Conservation (phyloP, 2,888 invertebrate species). For the Geophilus truncorum region DNA sequence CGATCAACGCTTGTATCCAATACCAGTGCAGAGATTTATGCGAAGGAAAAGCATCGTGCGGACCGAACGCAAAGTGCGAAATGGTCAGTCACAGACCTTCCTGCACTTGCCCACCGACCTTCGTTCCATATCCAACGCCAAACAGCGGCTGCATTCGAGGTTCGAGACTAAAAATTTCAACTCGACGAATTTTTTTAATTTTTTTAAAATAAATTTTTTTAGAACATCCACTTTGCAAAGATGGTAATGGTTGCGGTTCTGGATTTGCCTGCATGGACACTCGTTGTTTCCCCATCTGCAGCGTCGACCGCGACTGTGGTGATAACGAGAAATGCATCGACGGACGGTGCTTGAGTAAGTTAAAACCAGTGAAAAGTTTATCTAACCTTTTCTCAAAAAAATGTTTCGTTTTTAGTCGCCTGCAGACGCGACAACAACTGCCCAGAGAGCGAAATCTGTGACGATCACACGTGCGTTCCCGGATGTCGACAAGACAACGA, state of each 20-base stretch:
- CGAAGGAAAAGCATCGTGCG: slow-evolving; percentile 65
- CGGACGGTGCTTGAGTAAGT: slow-evolving; percentile 73
- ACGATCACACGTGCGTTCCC: slow-evolving; percentile 69
- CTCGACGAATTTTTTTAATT: neutral
- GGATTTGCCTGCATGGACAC: slow-evolving; percentile 71
- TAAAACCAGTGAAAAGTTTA: no score
- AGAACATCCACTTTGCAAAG: slow-evolving; percentile 36
- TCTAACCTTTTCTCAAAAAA: no score
- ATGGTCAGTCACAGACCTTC: slow-evolving; percentile 68
- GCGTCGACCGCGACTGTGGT: slow-evolving; percentile 73
- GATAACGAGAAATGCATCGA: slow-evolving; percentile 81
- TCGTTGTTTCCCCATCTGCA: slow-evolving; percentile 73
- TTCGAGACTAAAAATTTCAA: slow-evolving; percentile 32
- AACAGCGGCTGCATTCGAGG: slow-evolving; percentile 81
- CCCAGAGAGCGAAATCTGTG: slow-evolving; percentile 74
- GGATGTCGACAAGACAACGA: slow-evolving; percentile 76
- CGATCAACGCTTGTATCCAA: slow-evolving; percentile 65
- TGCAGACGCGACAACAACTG: slow-evolving; percentile 60
- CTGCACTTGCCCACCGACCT: slow-evolving; percentile 77
- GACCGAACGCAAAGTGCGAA: slow-evolving; percentile 75
- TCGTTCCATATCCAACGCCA: slow-evolving; percentile 78
- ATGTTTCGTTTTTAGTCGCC: slow-evolving; percentile 31
- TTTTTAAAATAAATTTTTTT: neutral
- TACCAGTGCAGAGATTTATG: slow-evolving; percentile 78
- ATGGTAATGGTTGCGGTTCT: slow-evolving; percentile 52